phyloP scores from a whole-genome alignment of 1,140 invertebrate genomes.

The Ladona fulva region DNA sequence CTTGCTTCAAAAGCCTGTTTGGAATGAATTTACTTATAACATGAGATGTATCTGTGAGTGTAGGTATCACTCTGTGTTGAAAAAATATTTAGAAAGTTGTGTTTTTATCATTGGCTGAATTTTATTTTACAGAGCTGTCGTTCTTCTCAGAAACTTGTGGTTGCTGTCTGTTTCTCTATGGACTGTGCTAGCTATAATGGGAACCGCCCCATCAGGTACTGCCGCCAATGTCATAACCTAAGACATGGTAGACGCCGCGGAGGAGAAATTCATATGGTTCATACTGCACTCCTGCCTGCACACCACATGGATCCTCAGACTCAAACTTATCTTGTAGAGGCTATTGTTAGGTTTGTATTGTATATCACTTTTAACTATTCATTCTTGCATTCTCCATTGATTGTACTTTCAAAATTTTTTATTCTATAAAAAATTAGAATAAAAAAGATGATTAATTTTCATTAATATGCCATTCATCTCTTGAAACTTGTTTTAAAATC shows the following conservation, averaged over 20 bases:
- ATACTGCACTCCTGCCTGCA: constrained; percentile 71
- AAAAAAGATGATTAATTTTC: too few relatives aligned
- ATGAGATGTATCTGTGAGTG: too few relatives aligned
- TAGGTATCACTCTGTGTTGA: too few relatives aligned
- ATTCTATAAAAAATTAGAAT: too few relatives aligned
- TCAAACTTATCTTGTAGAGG: constrained; percentile 89
- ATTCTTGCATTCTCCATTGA: too few relatives aligned
- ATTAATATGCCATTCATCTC: too few relatives aligned
- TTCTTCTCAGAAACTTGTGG: constrained; percentile 83
- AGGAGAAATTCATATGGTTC: constrained; percentile 74
- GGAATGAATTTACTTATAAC: too few relatives aligned
- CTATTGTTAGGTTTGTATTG: constrained; percentile 75
- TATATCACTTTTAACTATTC: background rate
- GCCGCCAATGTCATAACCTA: constrained; percentile 79
- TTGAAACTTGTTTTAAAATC: too few relatives aligned
- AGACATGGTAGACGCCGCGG: constrained; percentile 77
- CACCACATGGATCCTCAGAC: constrained; percentile 84
- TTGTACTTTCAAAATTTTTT: too few relatives aligned
- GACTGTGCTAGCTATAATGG: constrained; percentile 95
- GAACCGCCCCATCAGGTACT: constrained; percentile 91
- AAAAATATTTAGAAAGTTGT: constrained; percentile 17
- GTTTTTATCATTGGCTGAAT: constrained; percentile 13
- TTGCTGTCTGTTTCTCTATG: constrained; percentile 91
- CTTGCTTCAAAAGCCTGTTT: too few relatives aligned
- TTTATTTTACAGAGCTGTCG: constrained; percentile 70